Evolutionary conservation across 2,113 vertebrate genomes (phyloP), one percentile per base, ranked within the genome.

Genomic region (Nothobranchius kuhntae): DNA sequence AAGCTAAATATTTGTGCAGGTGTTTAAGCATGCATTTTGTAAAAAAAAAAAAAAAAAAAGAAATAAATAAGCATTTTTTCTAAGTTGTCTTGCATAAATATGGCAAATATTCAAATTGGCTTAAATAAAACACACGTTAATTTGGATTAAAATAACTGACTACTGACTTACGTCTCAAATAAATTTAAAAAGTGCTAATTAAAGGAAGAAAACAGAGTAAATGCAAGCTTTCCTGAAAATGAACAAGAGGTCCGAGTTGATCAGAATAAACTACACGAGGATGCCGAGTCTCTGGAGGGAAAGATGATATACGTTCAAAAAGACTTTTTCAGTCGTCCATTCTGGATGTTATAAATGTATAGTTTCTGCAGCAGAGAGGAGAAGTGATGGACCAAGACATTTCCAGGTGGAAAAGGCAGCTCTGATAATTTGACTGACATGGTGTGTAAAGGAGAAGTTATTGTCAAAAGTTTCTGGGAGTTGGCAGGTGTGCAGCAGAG

Each of bases 341-440:
- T 15, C 8, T 47, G 40, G 57, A 13, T 26, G 58, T 47, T 17
- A 44, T 42, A 30, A 9, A 47, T 9, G 13, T 14, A 30, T 12
- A 13, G 42, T 26, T 24, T 46, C 58, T 26, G 42, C 58, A 26
- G 58, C 42, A 26, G 58, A 30, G 45, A n/a, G 13, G 24, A 12
- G 10, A 38, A 42, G 9, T 47, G 44, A 61, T 47, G 58, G 58
- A 61, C 24, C 9, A n/a, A 26, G 44, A 45, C 42, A 14, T 8
- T 51, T 36, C 36, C 3, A 5, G n/a, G 30, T 9, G 30, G 30
- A 9, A 51, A 51, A 61, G 44, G 45, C 13, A 47, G 35, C 35
- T 13, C 11, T 40, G 9, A n/a, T 50, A 15, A 13, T 62, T 40
- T 62, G 60, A 62, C 21, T 38, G 60, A 51, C 60, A n/a, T 38